Evolutionary conservation across 2,888 invertebrate genomes (phyloP), one percentile per base, ranked within the genome.

Genomic region (Schizaphis graminum): DNA sequence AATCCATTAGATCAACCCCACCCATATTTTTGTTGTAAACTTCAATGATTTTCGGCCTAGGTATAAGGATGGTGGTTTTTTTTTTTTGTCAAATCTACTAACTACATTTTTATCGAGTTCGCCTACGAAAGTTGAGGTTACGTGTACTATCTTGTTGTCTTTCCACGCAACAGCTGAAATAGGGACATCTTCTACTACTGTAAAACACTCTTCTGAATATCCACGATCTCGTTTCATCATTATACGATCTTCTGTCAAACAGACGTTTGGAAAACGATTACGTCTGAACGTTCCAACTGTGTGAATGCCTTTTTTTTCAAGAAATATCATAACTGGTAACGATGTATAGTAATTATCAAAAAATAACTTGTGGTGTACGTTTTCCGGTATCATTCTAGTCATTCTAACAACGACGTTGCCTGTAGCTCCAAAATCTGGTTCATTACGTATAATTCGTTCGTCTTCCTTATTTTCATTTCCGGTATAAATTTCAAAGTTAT

Each of bases 401-500:
- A 88, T 87, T 44, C 93, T 47, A 1, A 53, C 24, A n/a, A 93
- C 61, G 3, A 89, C 11, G 67, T 93, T 93, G 21, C 67, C 67
- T n/a, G 88, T 61, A n/a, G 93, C 93, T 56, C 88, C 93, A 35
- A 93, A 61, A 61, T 93, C 84, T 24, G 84, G 84, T 84, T 84
- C 84, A 84, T 84, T 84, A 0, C 0, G 41, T 49, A 49, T 41
- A 84, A 84, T 13, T 24, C 16, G 41, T 84, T 41, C 11, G 16
- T 84, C 41, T 84, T 49, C 84, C 35, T 84, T 84, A 84, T 84
- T 84, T 84, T 84, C 84, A 24, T 84, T 84, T 5, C 84, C 41
- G 3, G 84, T 84, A 2, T 84, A 84, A 84, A 84, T 84, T 44
- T 84, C 84, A 41, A 84, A 84, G 24, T 84, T 84, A 41, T 84